phyloP scores from a whole-genome alignment of 2,113 vertebrate species.

The Felis chaus region DNA sequence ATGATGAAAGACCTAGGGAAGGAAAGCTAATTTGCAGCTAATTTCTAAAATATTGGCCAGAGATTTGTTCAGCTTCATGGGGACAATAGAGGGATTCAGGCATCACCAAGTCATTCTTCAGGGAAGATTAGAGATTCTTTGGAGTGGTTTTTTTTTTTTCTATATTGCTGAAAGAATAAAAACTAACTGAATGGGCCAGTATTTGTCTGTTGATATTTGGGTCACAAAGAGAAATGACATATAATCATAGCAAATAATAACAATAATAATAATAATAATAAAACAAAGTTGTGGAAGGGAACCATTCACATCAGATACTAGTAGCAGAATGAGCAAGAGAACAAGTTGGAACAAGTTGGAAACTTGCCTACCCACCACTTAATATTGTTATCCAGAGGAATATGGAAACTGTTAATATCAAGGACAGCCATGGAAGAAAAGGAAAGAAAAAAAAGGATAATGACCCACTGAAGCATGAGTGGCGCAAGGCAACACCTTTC shows the following conservation, averaged over 20 bases:
- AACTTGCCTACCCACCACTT: background rate
- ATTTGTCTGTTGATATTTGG: background rate
- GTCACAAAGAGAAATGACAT: background rate
- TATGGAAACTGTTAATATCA: background rate
- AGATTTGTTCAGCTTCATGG: constrained; percentile 64
- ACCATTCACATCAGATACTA: background rate
- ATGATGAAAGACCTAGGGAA: constrained; percentile 42
- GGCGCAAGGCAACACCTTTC: too few relatives aligned
- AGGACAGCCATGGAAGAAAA: background rate
- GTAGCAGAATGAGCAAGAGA: background rate
- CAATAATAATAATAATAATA: background rate
- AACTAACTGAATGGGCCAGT: background rate
- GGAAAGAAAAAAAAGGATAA: background rate
- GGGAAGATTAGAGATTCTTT: constrained; percentile 40
- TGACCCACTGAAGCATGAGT: background rate
- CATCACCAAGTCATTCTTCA: constrained; percentile 44
- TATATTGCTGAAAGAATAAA: constrained; percentile 11
- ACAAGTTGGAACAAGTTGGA: background rate
- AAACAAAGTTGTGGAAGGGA: background rate
- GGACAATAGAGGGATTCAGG: constrained; percentile 41
- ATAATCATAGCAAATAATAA: background rate
- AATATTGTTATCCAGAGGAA: background rate
- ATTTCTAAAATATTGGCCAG: constrained; percentile 65
- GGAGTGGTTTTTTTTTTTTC: background rate
- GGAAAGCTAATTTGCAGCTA: constrained; percentile 57